phyloP scores from a whole-genome alignment of 92 coral and sea anemone genomes.

The Siderastrea radians region DNA sequence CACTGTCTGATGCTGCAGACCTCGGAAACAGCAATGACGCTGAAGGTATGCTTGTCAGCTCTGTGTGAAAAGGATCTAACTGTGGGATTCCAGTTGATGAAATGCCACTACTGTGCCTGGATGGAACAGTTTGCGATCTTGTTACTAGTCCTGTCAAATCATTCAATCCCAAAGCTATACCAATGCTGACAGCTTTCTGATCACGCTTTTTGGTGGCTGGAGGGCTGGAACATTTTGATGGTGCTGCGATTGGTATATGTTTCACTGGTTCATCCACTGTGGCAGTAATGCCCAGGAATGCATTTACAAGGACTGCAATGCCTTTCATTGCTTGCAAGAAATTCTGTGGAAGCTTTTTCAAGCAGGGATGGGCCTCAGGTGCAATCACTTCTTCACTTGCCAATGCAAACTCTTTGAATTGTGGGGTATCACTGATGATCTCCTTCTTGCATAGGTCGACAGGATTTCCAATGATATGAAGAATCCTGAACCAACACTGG shows the following conservation, averaged over 20 bases:
- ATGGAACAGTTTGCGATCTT: conserved; percentile 87
- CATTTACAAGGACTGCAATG: conserved; percentile 82
- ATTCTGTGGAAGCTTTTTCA: conserved; percentile 88
- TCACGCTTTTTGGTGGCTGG: conserved; percentile 84
- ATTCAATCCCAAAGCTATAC: conserved; percentile 75
- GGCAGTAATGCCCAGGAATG: conserved; percentile 76
- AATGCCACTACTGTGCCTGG: conserved; percentile 87
- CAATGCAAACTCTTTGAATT: conserved; percentile 96
- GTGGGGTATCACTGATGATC: conserved; percentile 84
- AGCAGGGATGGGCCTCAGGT: conserved; percentile 92
- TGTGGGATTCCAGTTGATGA: conserved; percentile 33
- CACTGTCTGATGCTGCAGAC: conserved; percentile 34
- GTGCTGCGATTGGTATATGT: conserved; percentile 85
- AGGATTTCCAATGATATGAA: conserved; percentile 96
- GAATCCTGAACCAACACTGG: conserved; percentile 98
- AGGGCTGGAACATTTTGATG: conserved; percentile 83
- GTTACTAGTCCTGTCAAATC: conserved; percentile 74
- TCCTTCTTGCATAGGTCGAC: conserved; percentile 93
- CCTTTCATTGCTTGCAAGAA: conserved; percentile 98
- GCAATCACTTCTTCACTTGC: conserved; percentile 77
- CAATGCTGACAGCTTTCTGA: conserved; percentile 78
- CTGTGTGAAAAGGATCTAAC: conserved; percentile 35
- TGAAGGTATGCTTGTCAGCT: conserved; percentile 33
- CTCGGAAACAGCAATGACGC: conserved; percentile 73
- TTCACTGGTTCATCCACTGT: conserved; percentile 92